phyloP scores from a whole-genome alignment of 1,140 invertebrate genomes.

The Drosophila repletoides region DNA sequence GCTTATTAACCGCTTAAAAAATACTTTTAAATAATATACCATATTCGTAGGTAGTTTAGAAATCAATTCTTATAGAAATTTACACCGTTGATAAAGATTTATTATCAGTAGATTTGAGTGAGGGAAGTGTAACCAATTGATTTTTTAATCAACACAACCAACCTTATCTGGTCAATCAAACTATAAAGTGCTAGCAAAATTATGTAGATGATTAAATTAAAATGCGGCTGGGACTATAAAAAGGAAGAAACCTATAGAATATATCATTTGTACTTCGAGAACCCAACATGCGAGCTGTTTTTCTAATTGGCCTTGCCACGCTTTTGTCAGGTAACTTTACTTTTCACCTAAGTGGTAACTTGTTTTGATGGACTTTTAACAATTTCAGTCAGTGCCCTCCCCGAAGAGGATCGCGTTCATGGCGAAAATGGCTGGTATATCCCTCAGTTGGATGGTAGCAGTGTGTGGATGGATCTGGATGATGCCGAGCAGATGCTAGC shows the following conservation, averaged over 20 bases:
- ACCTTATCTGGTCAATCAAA: constrained; percentile 14
- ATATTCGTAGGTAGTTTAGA: constrained; percentile 6
- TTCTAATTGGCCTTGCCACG: constrained; percentile 23
- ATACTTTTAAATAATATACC: neutral
- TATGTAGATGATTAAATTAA: constrained; percentile 26
- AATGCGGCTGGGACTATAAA: constrained; percentile 45
- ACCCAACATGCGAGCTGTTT: constrained; percentile 50
- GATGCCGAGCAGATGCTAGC: too few species aligned
- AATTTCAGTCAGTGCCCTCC: constrained; percentile 47
- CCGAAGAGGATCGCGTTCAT: constrained; percentile 42
- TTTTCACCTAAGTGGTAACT: neutral
- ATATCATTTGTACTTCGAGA: constrained; percentile 17
- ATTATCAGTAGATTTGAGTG: constrained; percentile 10
- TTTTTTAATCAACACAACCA: constrained; percentile 29
- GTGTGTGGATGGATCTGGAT: constrained; percentile 46
- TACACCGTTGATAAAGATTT: constrained; percentile 17
- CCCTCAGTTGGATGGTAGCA: constrained; percentile 37
- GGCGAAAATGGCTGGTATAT: constrained; percentile 57
- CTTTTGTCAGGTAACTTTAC: constrained; percentile 5
- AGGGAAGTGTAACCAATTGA: constrained; percentile 39
- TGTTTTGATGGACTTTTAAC: neutral
- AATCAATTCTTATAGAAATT: constrained; percentile 2
- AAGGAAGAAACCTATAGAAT: constrained; percentile 27
- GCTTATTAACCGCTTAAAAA: neutral
- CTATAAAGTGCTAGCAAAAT: constrained; percentile 47